Base-by-base conservation (phyloP, 37 sponge, comb jelly and placozoan species). In the Halisarca cf. caerulea region DNA sequence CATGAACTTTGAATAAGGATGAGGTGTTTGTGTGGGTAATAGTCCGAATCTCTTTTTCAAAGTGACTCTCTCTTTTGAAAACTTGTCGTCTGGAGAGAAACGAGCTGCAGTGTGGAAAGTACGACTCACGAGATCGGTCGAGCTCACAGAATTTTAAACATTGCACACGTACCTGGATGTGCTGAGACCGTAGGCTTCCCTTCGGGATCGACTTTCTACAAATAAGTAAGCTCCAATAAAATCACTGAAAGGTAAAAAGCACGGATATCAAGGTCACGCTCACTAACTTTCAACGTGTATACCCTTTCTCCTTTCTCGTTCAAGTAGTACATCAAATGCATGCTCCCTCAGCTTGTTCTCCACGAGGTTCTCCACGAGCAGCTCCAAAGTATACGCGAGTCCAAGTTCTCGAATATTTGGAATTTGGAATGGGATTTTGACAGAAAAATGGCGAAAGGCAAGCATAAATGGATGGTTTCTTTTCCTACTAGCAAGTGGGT, bases 61-160 rank as follows among this genome's bases (percentile, higher is more conserved):
- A 17, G 80, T 90, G 9, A 96, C 72, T 32, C 96, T 84, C 42
- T 98, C 93, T 84, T 85, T 80, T 1, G 96, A 96, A 80, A 90
- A 96, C 80, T 96, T 92, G 82, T 98, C 98, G 80, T 98, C 98
- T 30, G 98, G 98, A 7, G 96, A 95, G 60, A 98, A 98, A 17
- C 98, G 80, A 24, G 98, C 98, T 91, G 57, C 11, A 55, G 57
- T n/a, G n/a, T n/a, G n/a, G n/a, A n/a, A n/a, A n/a, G n/a, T n/a
- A 55, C 57, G 57, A 20, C 57, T 55, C 57, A 11, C 11, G 57
- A 55, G 17, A 55, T 20, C 57, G 17, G 57, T n/a, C n/a, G n/a
- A n/a, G n/a, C n/a, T n/a, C n/a, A n/a, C n/a, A n/a, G n/a, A n/a
- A n/a, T n/a, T n/a, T n/a, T n/a, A n/a, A n/a, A n/a, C n/a, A n/a